Percentiles rank a stretch among this genome's conserved stretches.
phyloP scores from a whole-genome alignment of 1,140 invertebrate genomes.

The Drosophila bifasciata region DNA sequence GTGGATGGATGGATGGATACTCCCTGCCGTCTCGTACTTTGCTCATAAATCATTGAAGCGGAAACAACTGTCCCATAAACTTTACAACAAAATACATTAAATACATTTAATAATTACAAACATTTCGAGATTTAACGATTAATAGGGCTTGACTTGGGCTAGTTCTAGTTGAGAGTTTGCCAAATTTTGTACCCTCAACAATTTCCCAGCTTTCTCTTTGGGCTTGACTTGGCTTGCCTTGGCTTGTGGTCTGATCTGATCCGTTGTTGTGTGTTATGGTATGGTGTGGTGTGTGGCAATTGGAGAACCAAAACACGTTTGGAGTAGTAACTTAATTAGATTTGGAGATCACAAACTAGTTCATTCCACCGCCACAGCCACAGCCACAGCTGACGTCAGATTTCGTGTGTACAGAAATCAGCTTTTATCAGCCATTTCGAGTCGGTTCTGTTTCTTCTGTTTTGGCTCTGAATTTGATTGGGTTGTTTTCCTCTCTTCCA shows the following conservation, averaged over 20 bases:
- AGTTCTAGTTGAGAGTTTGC: constrained; percentile 20
- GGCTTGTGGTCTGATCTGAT: background rate
- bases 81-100: no score
- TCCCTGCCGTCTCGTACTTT: background rate
- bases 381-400: constrained; percentile 45
- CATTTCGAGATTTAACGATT: constrained; percentile 26
- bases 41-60: constrained; percentile 25
- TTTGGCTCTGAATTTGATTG: constrained; percentile 40
- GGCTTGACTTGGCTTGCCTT: no score
- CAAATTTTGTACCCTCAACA: constrained; percentile 44
- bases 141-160: background rate
- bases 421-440: constrained; percentile 42
- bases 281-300: constrained; percentile 17
- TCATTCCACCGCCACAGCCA: constrained; percentile 30
- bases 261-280: background rate
- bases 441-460: constrained; percentile 13
- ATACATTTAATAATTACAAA: constrained; percentile 30
- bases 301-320: constrained; percentile 58
- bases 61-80: constrained; percentile 32
- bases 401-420: constrained; percentile 28
- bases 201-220: constrained; percentile 65
- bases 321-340: constrained; percentile 72
- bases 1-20: background rate
- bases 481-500: constrained; percentile 25
- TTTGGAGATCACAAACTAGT: constrained; percentile 72